A percentile compares a stretch with the other conserved stretches of the same genome.
These are phyloP conservation scores for Synodontis membranacea DNA, from an alignment of 2,113 vertebrate species.

Conservation along the genomic window DNA sequence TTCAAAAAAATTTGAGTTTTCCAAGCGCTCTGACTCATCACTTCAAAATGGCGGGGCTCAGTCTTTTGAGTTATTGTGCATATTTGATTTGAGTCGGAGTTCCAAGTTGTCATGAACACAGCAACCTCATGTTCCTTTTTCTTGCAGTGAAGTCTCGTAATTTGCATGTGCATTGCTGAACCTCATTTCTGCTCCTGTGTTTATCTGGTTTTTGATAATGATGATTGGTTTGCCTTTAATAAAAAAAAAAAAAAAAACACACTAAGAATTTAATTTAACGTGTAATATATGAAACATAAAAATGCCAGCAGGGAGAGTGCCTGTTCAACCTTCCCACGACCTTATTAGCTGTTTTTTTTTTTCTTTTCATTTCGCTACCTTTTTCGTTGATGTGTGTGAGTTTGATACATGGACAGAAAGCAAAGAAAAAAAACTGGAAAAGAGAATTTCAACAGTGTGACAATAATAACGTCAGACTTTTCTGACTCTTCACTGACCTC, in stretches of 20 bases:
- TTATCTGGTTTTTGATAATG: not conserved
- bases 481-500: not conserved
- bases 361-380: not conserved
- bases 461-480: slow-evolving; percentile 4
- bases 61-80: not conserved
- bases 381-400: not conserved
- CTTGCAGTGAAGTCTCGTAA: not conserved
- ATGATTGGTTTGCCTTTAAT: not conserved
- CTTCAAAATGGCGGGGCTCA: no score
- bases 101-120: not conserved
- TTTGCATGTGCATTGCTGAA: not conserved
- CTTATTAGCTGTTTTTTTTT: not conserved
- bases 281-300: not conserved
- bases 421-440: not conserved
- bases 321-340: not conserved
- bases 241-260: not conserved
- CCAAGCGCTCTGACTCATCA: no score
- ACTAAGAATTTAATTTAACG: not conserved
- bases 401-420: not conserved
- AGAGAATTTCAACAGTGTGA: not conserved
- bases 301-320: not conserved
- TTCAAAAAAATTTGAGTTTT: no score
- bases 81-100: not conserved
- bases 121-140: not conserved
- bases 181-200: not conserved